Evolutionary conservation across 2,797 vertebrate genomes (phyloP).

Genomic region (Petrocephalus schoutedeni): DNA sequence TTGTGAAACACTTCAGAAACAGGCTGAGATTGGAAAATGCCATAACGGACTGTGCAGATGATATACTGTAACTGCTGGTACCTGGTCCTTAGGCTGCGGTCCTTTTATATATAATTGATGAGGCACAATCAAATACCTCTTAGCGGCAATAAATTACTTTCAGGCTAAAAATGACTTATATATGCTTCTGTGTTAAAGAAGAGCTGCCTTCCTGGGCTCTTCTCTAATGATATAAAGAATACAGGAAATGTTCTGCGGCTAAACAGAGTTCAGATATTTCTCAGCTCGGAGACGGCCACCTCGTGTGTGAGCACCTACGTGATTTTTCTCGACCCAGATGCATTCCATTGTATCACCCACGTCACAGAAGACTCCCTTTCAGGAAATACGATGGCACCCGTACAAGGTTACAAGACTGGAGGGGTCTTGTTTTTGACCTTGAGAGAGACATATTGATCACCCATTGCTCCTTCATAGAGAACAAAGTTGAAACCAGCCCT

Average conservation of each 20-base stretch:
- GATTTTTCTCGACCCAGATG: neutral
- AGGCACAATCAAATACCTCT: neutral
- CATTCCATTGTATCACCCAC: neutral
- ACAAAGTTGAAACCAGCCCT: slow-evolving; percentile 76
- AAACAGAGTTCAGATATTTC: neutral
- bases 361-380: neutral
- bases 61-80: neutral
- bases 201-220: neutral
- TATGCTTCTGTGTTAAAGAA: neutral
- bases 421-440: slow-evolving; percentile 74
- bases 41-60: neutral
- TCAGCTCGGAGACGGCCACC: neutral
- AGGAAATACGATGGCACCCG: slow-evolving; percentile 41
- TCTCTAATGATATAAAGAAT: neutral
- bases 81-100: neutral
- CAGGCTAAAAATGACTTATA: neutral
- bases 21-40: neutral
- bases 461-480: slow-evolving; percentile 60
- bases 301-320: neutral
- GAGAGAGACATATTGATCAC: slow-evolving; percentile 74
- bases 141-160: slow-evolving; percentile 4
- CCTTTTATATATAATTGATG: neutral
- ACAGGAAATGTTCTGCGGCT: neutral
- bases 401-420: slow-evolving; percentile 34
- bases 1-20: slow-evolving; percentile 3